Conservation (phyloP, 2,888 invertebrate species). For the Patella caerulea region DNA sequence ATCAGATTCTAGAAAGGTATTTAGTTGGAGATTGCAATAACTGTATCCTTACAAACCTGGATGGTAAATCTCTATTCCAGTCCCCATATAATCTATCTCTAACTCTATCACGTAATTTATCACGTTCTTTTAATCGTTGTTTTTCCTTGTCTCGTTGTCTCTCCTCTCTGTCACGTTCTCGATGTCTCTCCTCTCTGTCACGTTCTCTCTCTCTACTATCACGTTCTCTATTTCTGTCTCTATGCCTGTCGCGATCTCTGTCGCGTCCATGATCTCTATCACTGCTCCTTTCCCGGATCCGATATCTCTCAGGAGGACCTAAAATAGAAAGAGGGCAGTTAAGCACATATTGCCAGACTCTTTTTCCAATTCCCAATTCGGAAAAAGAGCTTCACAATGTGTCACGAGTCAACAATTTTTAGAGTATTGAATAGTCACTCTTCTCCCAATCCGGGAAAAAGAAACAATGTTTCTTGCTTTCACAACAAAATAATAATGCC, state of each 20-base stretch:
- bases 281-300: constrained; percentile 20
- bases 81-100: constrained; percentile 17
- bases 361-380: too few relatives aligned
- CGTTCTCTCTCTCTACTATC: constrained; percentile 17
- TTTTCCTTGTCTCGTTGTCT: constrained; percentile 25
- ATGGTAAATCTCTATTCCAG: constrained; percentile 4
- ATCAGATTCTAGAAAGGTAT: too few relatives aligned
- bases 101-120: constrained; percentile 17
- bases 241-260: constrained; percentile 18
- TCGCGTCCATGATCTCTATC: constrained; percentile 23
- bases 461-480: too few relatives aligned
- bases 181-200: constrained; percentile 23
- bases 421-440: too few relatives aligned
- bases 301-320: background rate
- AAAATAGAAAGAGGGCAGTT: constrained; percentile 3
- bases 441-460: too few relatives aligned
- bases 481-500: too few relatives aligned
- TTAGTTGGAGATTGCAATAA: too few relatives aligned
- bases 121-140: constrained; percentile 17
- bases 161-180: constrained; percentile 14
- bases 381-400: too few relatives aligned
- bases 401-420: too few relatives aligned
- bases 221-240: constrained; percentile 29
- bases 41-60: too few relatives aligned
- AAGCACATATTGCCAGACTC: background rate